phyloP scores from a whole-genome alignment of 1,140 invertebrate genomes.

The Eciton burchellii region DNA sequence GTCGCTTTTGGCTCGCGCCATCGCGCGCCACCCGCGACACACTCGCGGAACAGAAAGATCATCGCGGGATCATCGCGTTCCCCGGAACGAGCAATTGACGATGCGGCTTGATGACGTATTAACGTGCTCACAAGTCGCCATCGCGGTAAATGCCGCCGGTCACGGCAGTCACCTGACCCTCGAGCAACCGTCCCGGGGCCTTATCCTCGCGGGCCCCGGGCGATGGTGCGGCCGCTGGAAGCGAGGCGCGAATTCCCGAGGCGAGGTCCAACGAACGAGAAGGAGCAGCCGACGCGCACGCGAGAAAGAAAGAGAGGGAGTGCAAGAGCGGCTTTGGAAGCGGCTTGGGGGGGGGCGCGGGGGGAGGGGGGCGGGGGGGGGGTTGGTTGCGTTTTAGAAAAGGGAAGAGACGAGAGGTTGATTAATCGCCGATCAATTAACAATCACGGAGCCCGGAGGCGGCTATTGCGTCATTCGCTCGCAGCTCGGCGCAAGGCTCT shows the following conservation, averaged over 20 bases:
- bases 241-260: slow-evolving; percentile 7
- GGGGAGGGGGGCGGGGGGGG: too few species aligned
- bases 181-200: not conserved
- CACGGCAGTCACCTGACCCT: not conserved
- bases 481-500: slow-evolving; percentile 47
- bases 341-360: not conserved
- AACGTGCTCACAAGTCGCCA: slow-evolving; percentile 44
- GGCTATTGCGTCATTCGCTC: slow-evolving; percentile 66
- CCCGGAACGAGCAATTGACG: slow-evolving; percentile 43
- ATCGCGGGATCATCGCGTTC: slow-evolving; percentile 15
- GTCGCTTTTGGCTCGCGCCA: not conserved
- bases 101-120: slow-evolving; percentile 31
- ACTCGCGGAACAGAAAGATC: not conserved
- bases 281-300: not conserved
- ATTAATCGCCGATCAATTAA: slow-evolving; percentile 76
- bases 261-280: not conserved
- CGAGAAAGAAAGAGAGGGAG: too few species aligned
- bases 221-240: not conserved
- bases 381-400: not conserved
- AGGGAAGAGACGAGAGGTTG: slow-evolving; percentile 45
- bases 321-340: too few species aligned
- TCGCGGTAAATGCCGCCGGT: slow-evolving; percentile 6
- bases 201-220: not conserved
- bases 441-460: slow-evolving; percentile 38
- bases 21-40: not conserved